Conservation (phyloP, 2,888 invertebrate genomes). For the Eristalis arbustorum region DNA sequence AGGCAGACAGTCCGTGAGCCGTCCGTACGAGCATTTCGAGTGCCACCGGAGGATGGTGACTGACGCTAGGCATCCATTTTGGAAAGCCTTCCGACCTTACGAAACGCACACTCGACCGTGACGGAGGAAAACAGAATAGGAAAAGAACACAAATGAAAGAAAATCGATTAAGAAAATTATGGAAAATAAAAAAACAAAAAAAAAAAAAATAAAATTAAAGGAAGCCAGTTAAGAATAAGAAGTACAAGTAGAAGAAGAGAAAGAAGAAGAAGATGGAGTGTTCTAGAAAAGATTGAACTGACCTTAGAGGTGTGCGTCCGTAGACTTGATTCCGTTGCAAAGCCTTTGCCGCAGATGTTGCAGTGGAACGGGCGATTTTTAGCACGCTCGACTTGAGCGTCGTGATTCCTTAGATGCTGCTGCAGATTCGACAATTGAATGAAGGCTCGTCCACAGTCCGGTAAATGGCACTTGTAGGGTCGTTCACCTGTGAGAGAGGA, state of each 20-base stretch:
- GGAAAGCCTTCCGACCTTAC: not conserved
- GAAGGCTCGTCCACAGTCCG: slow-evolving; percentile 97
- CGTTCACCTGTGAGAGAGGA: slow-evolving; percentile 86
- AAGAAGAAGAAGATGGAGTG: slow-evolving; percentile 36
- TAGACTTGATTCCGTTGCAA: slow-evolving; percentile 96
- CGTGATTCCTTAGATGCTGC: slow-evolving; percentile 97
- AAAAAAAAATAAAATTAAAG: not conserved
- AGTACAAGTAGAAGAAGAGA: not conserved
- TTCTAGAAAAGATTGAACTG: slow-evolving; percentile 83
- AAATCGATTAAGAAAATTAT: slow-evolving; percentile 1
- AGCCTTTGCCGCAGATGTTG: slow-evolving; percentile 97
- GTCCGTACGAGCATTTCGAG: slow-evolving; percentile 24
- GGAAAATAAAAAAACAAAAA: not conserved
- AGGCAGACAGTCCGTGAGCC: not conserved
- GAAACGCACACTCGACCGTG: not conserved
- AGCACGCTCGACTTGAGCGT: slow-evolving; percentile 96
- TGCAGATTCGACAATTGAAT: slow-evolving; percentile 98
- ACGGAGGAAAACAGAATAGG: not conserved
- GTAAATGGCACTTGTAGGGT: slow-evolving; percentile 97
- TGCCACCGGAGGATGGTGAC: not conserved
- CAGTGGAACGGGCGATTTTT: slow-evolving; percentile 98
- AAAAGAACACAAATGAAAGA: not conserved
- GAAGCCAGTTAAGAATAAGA: not conserved
- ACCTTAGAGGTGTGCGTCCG: slow-evolving; percentile 98
- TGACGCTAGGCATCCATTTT: slow-evolving; percentile 12